Evolutionary conservation across 2,113 vertebrate species (phyloP), one percentile per base, ranked within the genome.

Genomic region (Chloebia gouldiae): DNA sequence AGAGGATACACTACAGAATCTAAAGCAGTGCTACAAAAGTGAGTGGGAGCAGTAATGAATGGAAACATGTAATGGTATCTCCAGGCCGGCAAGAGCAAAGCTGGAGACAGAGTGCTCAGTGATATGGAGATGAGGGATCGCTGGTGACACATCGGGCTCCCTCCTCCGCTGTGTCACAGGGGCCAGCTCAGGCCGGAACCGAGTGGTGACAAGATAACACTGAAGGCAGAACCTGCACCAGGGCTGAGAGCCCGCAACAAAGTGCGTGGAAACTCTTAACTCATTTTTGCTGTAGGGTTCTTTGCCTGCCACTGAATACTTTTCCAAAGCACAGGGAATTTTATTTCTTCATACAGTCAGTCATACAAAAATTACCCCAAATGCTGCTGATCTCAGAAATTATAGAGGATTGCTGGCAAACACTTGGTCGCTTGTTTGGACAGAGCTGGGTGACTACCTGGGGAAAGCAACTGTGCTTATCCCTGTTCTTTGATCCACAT

Each of bases 51-150:
- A 44, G 35, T 25, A 92, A 92, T 39, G 81, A 80, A 84, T 85
- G 95, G 96, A 97, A 97, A 95, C 91, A 37, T 6, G 7, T 1
- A 64, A 15, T 75, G 63, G 16, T 97, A 94, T 96, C 94, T 87
- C 76, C 16, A 27, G 78, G 27, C 30, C 10, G 35, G 61, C 35
- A n/a, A 16, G 91, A 93, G 77, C 86, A 93, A 82, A 82, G 69
- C 76, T 25, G 20, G 59, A 88, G 88, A 76, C 82, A 54, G 81
- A 82, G 85, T 27, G 91, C 65, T 59, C 42, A 11, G 63, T 7
- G 96, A 96, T 69, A 90, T 0, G 31, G 82, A 61, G 65, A 25
- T 3, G 1, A 25, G 39, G 54, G 54, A 66, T 66, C 53, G 7
- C 35, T 75, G 75, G 54, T 1, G 5, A 37, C 57, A 47, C 33